phyloP scores from a whole-genome alignment of 2,113 vertebrate genomes.

The Stegastes partitus region DNA sequence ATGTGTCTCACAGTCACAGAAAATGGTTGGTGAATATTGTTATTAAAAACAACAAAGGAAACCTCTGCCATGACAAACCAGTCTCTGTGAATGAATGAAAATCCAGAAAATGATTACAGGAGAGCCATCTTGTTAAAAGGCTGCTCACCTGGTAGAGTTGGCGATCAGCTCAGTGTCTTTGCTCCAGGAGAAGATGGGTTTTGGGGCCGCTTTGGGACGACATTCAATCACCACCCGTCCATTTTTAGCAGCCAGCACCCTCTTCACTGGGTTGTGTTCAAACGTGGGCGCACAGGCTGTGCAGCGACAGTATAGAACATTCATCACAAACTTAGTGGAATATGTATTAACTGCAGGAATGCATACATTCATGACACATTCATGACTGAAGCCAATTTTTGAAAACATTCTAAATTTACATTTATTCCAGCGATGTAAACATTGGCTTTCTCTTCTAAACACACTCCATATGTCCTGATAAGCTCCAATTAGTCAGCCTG shows the following conservation, averaged over 20 bases:
- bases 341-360: conserved; percentile 11
- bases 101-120: background rate
- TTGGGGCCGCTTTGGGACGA: conserved; percentile 94
- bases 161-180: conserved; percentile 94
- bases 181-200: conserved; percentile 92
- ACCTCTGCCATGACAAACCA: background rate
- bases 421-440: background rate
- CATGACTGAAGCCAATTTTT: background rate
- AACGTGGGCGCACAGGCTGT: conserved; percentile 93
- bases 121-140: background rate
- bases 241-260: conserved; percentile 90
- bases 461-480: conserved; percentile 5
- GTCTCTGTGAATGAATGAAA: conserved; percentile 2
- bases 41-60: conserved; percentile 14
- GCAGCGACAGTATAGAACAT: conserved; percentile 43
- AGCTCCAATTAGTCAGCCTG: conserved; percentile 27
- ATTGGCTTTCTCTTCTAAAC: conserved; percentile 6
- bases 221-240: conserved; percentile 93
- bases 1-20: conserved; percentile 32
- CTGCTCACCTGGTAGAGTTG: conserved; percentile 91
- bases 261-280: conserved; percentile 92
- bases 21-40: conserved; percentile 2
- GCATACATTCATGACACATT: background rate
- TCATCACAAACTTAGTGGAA: conserved; percentile 30
- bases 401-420: background rate